A percentile compares a stretch with the other conserved stretches of the same genome.
These are phyloP conservation scores for Parapsyche elsis DNA, from an alignment of 1,140 invertebrate species.

Conservation along the genomic window DNA sequence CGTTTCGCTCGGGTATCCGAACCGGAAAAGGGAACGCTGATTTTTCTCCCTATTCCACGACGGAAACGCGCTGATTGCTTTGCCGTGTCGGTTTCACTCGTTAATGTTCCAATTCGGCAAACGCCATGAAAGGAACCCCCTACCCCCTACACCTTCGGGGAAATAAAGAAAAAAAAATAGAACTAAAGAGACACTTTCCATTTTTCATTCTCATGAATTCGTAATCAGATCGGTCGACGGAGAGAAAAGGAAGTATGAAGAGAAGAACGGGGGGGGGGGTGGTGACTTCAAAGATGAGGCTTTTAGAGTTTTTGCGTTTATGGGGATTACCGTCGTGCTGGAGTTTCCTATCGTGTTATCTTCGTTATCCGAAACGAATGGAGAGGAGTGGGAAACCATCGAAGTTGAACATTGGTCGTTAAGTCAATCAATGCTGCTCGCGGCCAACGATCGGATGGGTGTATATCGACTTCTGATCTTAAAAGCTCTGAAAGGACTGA, in stretches of 20 bases:
- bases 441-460: slow-evolving; percentile 33
- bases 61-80: slow-evolving; percentile 6
- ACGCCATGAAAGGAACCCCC: not conserved
- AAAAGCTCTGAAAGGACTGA: slow-evolving; percentile 11
- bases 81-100: slow-evolving; percentile 22
- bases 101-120: slow-evolving; percentile 16
- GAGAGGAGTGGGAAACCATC: slow-evolving; percentile 17
- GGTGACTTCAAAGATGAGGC: not conserved
- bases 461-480: slow-evolving; percentile 28
- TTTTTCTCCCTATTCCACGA: not conserved
- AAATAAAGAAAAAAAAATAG: slow-evolving; percentile 19
- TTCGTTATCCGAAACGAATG: slow-evolving; percentile 17
- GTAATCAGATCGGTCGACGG: slow-evolving; percentile 38
- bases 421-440: slow-evolving; percentile 50
- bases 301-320: slow-evolving; percentile 46
- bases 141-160: not conserved
- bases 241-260: slow-evolving; percentile 5
- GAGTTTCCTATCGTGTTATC: slow-evolving; percentile 49
- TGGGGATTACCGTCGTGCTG: slow-evolving; percentile 39
- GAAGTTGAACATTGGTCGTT: slow-evolving; percentile 38
- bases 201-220: slow-evolving; percentile 40
- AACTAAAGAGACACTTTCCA: slow-evolving; percentile 31
- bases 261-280: slow-evolving; percentile 22
- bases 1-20: not conserved
- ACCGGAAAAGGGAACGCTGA: not conserved